phyloP scores from a whole-genome alignment of 2,797 vertebrate genomes.

The Spizella passerina region DNA sequence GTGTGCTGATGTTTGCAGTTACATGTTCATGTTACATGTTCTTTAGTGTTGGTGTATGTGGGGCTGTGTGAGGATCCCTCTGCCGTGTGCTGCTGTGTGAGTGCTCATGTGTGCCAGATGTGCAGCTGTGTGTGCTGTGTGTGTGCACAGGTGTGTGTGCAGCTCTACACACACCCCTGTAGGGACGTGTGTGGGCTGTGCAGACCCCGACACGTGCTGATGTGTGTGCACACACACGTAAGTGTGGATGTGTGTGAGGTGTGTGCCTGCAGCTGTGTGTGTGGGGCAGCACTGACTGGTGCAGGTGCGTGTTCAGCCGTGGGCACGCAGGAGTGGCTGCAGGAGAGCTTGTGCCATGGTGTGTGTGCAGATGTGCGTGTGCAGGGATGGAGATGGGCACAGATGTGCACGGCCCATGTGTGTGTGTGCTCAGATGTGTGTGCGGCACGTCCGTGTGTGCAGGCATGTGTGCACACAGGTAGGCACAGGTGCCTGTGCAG shows the following conservation, averaged over 20 bases:
- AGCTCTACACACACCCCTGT: neutral
- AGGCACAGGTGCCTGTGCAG: fast-evolving
- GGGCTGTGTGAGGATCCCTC: neutral
- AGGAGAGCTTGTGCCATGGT: no score
- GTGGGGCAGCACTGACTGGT: fast-evolving
- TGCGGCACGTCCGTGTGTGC: fast-evolving
- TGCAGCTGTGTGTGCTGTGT: fast-evolving
- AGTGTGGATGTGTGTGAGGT: neutral
- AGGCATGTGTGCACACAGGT: neutral
- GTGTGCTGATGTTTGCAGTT: fast-evolving
- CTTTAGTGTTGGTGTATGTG: neutral
- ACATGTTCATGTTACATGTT: no score
- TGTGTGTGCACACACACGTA: fast-evolving
- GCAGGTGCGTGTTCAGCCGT: neutral
- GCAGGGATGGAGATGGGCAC: no score
- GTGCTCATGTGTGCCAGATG: neutral
- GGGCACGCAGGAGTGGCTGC: neutral
- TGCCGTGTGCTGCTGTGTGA: neutral
- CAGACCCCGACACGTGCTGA: fast-evolving
- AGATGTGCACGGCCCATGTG: neutral
- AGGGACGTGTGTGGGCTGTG: fast-evolving
- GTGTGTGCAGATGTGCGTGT: fast-evolving
- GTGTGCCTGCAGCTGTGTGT: fast-evolving
- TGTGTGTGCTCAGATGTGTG: fast-evolving
- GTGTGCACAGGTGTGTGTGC: fast-evolving